These are phyloP conservation scores for Characodon lateralis DNA, from an alignment of 2,797 vertebrate species.

Conservation along the genomic window DNA sequence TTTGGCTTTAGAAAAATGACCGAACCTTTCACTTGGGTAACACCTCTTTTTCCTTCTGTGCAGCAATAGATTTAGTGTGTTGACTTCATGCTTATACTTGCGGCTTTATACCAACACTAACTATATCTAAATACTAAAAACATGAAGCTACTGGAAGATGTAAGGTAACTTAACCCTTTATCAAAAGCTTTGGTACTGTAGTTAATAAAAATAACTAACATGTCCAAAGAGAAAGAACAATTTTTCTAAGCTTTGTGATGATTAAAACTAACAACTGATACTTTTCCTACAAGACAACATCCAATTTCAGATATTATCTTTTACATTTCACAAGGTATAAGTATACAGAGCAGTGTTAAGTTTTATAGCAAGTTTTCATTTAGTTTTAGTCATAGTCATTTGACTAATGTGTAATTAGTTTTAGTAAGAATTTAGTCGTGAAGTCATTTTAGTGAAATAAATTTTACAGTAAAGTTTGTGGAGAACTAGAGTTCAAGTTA, in stretches of 20 bases:
- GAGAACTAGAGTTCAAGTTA: too few relatives aligned
- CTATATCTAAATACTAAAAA: conserved; percentile 25
- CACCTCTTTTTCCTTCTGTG: not conserved
- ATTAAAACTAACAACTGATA: conserved; percentile 39
- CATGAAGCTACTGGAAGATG: not conserved
- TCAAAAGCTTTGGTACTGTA: conserved; percentile 16
- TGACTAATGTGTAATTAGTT: not conserved
- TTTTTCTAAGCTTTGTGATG: conserved; percentile 34
- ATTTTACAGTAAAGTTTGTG: too few relatives aligned
- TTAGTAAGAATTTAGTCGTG: not conserved
- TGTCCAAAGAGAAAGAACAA: conserved; percentile 28
- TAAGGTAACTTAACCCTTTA: conserved; percentile 1
- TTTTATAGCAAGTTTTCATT: not conserved
- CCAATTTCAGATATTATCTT: conserved; percentile 51
- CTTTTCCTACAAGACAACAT: conserved; percentile 47
- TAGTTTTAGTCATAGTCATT: not conserved
- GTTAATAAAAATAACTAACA: conserved; percentile 18
- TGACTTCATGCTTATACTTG: conserved; percentile 11
- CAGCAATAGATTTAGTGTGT: not conserved
- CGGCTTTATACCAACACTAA: conserved; percentile 3
- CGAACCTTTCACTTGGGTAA: not conserved
- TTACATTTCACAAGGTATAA: not conserved
- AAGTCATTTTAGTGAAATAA: not conserved
- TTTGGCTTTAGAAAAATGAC: not conserved
- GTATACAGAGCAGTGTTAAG: not conserved